phyloP scores from a whole-genome alignment of 2,797 vertebrate species.

The Anabas testudineus region DNA sequence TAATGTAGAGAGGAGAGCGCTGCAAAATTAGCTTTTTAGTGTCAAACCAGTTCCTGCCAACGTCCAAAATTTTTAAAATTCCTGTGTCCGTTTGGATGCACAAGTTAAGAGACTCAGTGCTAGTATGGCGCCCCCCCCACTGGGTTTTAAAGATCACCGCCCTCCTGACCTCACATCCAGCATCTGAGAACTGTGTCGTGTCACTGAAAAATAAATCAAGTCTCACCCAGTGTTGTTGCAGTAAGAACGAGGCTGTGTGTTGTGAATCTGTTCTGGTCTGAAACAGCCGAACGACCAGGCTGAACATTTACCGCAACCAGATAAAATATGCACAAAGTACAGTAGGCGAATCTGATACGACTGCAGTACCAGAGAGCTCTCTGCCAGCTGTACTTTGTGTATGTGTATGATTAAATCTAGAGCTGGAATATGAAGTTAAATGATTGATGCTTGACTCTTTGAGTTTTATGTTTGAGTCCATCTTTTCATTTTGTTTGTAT shows the following conservation, averaged over 20 bases:
- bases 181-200: too few relatives aligned
- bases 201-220: slow-evolving; percentile 49
- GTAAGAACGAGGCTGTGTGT: not conserved
- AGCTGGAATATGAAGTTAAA: not conserved
- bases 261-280: slow-evolving; percentile 8
- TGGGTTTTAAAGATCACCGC: too few relatives aligned
- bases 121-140: too few relatives aligned
- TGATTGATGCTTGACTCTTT: not conserved
- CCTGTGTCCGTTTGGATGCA: too few relatives aligned
- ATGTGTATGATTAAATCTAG: not conserved
- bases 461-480: slow-evolving; percentile 6
- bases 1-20: not conserved
- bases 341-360: not conserved
- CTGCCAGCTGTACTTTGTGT: not conserved
- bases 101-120: too few relatives aligned
- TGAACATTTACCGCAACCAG: too few relatives aligned
- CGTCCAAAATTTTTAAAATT: too few relatives aligned
- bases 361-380: not conserved
- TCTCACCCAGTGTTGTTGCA: slow-evolving; percentile 14
- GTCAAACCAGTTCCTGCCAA: too few relatives aligned
- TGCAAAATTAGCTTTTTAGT: not conserved
- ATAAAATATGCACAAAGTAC: not conserved
- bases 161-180: too few relatives aligned
- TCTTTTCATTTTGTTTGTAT: slow-evolving; percentile 2
- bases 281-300: not conserved